Conservation (phyloP, 2,888 invertebrate genomes). For the Chorisops tibialis region DNA sequence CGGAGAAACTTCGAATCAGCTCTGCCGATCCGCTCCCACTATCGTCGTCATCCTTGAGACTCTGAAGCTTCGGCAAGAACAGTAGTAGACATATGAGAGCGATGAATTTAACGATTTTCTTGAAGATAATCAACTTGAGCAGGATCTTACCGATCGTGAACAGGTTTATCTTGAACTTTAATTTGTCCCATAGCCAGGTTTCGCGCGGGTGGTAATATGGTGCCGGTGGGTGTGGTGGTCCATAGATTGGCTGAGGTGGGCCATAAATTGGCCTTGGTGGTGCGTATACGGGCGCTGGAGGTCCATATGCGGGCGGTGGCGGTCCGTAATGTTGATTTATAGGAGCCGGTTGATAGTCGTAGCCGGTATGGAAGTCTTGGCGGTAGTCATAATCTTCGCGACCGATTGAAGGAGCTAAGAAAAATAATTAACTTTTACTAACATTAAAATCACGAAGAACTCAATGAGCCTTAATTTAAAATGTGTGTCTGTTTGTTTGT, state of each 20-base stretch:
- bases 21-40: constrained; percentile 3
- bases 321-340: constrained; percentile 40
- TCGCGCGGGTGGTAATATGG: constrained; percentile 47
- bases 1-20: constrained; percentile 14
- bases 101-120: constrained; percentile 76
- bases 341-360: constrained; percentile 31
- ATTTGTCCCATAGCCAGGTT: constrained; percentile 61
- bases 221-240: constrained; percentile 55
- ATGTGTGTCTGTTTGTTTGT: too few species aligned
- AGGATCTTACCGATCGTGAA: constrained; percentile 71
- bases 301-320: constrained; percentile 52
- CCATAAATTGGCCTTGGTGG: constrained; percentile 53
- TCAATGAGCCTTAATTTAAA: too few species aligned
- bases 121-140: constrained; percentile 73
- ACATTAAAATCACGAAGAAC: too few species aligned
- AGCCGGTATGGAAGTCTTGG: constrained; percentile 26
- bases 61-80: constrained; percentile 67
- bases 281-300: constrained; percentile 52
- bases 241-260: constrained; percentile 50
- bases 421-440: too few species aligned
- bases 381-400: constrained; percentile 29
- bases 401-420: background rate
- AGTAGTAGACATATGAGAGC: constrained; percentile 71
- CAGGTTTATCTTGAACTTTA: constrained; percentile 67
- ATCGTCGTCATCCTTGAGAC: constrained; percentile 44